These are phyloP conservation scores for Aphaenogaster floridana DNA, from an alignment of 1,140 invertebrate species.

Conservation along the genomic window DNA sequence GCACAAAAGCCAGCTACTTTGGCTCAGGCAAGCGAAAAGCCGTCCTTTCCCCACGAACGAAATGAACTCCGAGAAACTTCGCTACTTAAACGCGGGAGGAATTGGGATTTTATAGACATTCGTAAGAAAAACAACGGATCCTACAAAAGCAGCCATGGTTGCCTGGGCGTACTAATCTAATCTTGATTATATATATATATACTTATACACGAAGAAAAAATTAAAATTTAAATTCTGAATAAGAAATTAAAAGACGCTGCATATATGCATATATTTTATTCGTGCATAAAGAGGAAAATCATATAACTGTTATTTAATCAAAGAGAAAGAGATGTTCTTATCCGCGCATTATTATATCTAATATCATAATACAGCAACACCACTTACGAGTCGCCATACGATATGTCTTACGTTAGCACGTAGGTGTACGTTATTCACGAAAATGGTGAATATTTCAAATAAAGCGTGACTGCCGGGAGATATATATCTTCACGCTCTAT, in stretches of 20 bases:
- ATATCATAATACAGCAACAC: slow-evolving; percentile 66
- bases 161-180: not conserved
- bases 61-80: slow-evolving; percentile 57
- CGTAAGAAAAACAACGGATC: slow-evolving; percentile 46
- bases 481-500: slow-evolving; percentile 72
- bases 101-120: slow-evolving; percentile 45
- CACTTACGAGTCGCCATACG: slow-evolving; percentile 67
- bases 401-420: slow-evolving; percentile 71
- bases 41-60: slow-evolving; percentile 40
- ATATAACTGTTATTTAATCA: not conserved
- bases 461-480: slow-evolving; percentile 66
- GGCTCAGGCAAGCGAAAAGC: slow-evolving; percentile 45
- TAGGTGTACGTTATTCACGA: slow-evolving; percentile 72
- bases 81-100: slow-evolving; percentile 54
- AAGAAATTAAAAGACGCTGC: not conserved
- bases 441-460: slow-evolving; percentile 78
- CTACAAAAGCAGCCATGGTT: not conserved
- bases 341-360: slow-evolving; percentile 52
- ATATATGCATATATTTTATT: not conserved
- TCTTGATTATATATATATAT: not conserved
- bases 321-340: not conserved
- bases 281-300: not conserved
- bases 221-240: slow-evolving; percentile 2
- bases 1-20: slow-evolving; percentile 56
- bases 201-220: not conserved